Conservation (phyloP, 2,888 invertebrate species). For the Lacanobia oleracea region DNA sequence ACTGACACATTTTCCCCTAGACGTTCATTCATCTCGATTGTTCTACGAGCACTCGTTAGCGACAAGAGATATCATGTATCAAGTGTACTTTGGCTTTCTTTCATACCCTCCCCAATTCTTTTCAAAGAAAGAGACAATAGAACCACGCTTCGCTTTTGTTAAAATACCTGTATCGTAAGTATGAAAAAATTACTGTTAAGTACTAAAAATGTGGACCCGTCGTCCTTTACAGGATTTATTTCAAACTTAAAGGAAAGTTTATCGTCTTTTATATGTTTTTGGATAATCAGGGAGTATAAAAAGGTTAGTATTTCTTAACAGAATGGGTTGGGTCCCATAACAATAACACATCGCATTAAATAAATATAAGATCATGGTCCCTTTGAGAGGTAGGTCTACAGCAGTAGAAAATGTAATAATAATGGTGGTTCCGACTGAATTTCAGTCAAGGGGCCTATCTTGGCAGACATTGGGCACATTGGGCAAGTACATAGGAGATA, state of each 20-base stretch:
- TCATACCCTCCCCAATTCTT: not conserved
- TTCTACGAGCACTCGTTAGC: constrained; percentile 1
- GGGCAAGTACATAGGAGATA: too few species aligned
- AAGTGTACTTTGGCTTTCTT: not conserved
- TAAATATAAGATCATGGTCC: not conserved
- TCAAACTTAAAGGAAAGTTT: not conserved
- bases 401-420: too few species aligned
- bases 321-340: too few species aligned
- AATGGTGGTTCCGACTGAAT: too few species aligned
- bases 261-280: too few species aligned
- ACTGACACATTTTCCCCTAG: not conserved
- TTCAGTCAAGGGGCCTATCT: too few species aligned
- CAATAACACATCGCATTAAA: not conserved
- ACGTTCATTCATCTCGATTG: not conserved
- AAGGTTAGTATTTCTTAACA: not conserved
- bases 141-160: not conserved
- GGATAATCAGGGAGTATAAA: not conserved
- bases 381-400: not conserved
- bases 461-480: too few species aligned
- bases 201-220: not conserved
- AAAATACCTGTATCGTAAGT: not conserved
- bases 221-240: not conserved
- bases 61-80: constrained; percentile 14
- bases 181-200: not conserved
- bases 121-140: not conserved